Base-by-base conservation (phyloP, 2,888 invertebrate genomes). In the Nycteola revayana region DNA sequence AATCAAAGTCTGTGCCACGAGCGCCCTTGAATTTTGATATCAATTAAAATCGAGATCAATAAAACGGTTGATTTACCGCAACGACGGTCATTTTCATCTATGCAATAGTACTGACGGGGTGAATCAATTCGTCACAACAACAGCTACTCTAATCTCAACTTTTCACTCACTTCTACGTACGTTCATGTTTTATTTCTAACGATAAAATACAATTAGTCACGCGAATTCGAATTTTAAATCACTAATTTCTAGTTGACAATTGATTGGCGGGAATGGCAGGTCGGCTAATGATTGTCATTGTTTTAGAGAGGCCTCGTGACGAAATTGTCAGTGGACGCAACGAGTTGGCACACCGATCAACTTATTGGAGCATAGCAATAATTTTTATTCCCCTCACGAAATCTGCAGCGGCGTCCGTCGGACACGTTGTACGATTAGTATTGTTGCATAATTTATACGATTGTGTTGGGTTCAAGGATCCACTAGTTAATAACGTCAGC, bases 331-430 rank as follows among this genome's bases (percentile, higher is more conserved):
- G 58, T 69, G 52, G 55, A 47, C 60, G 59, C 60, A 60, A 57
- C 55, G 44, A 35, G 73, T 86, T 85, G 75, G 75, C 75, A 71
- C 72, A 83, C 68, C 75, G 75, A 68, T 68, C 63, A 64, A 72
- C 70, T 87, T 86, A 86, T 82, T 86, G 85, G 86, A 86, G 83
- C 86, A 76, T 77, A 64, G 66, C 75, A 59, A 62, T 68, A 56
- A 78, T 80, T 76, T 75, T 78, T 72, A 85, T 83, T 81, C 84
- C 56, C 50, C 67, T 73, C 84, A 81, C 81, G 82, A 68, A 66
- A 65, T 66, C 41, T 42, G 38, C 56, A 45, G 43, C 60, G 58
- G 60, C 63, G 59, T 53, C 62, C 66, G 64, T 49, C 67, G 60
- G 66, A 74, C 69, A 73, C 72, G 75, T 68, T 66, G 66, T 67